Conservation (phyloP, 2,888 invertebrate species). For the Cabera pusaria region DNA sequence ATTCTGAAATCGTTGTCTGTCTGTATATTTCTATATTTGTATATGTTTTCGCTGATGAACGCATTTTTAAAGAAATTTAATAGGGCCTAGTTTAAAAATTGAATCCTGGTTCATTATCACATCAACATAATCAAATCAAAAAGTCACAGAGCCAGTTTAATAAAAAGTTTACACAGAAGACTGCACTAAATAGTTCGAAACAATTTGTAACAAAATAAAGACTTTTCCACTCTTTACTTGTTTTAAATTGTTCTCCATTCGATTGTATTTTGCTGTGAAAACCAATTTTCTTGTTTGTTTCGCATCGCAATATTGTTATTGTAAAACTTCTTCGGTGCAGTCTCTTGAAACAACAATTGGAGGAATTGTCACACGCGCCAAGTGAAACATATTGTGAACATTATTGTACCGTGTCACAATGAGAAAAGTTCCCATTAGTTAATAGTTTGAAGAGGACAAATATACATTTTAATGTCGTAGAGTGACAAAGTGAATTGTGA, state of each 20-base stretch:
- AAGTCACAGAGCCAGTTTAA: too few species aligned
- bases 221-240: conserved; percentile 21
- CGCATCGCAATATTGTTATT: conserved; percentile 47
- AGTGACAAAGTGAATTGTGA: too few species aligned
- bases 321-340: conserved; percentile 41
- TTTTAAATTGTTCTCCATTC: conserved; percentile 34
- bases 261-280: conserved; percentile 40
- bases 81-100: too few species aligned
- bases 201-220: conserved; percentile 20
- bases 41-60: too few species aligned
- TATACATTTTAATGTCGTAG: too few species aligned
- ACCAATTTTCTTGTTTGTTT: conserved; percentile 35
- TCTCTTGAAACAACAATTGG: conserved; percentile 26
- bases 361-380: conserved; percentile 25
- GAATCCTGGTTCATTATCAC: too few species aligned
- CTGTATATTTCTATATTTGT: too few species aligned
- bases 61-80: too few species aligned
- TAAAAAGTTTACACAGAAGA: too few species aligned
- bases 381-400: conserved; percentile 6
- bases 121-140: too few species aligned
- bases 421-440: conserved; percentile 5
- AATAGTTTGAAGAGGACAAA: too few species aligned
- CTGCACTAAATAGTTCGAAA: conserved; percentile 4
- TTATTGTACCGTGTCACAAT: conserved; percentile 5
- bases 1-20: too few species aligned